Evolutionary conservation across 2,888 invertebrate species (phyloP).

Genomic region (Drosophila fungiperda): DNA sequence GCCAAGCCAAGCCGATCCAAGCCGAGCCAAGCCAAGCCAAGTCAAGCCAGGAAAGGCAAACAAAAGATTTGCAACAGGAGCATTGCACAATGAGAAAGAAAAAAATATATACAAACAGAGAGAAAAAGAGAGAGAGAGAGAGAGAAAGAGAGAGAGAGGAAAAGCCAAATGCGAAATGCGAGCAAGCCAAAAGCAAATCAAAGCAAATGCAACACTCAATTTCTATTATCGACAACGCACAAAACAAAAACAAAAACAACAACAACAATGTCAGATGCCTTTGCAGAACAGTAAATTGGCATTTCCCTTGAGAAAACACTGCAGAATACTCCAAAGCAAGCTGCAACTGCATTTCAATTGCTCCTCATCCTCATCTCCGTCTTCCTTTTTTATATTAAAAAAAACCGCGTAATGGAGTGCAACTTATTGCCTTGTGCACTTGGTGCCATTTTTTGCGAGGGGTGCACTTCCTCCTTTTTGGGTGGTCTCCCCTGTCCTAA

Average conservation of each 20-base stretch:
- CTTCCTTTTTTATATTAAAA: slow-evolving; percentile 45
- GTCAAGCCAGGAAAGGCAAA: slow-evolving; percentile 57
- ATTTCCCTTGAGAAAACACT: slow-evolving; percentile 48
- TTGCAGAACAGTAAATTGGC: slow-evolving; percentile 62
- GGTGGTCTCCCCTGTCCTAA: background rate
- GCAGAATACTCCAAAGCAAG: slow-evolving; percentile 12
- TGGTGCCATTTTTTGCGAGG: slow-evolving; percentile 11
- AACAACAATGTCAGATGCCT: slow-evolving; percentile 30
- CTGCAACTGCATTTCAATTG: background rate
- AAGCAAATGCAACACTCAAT: slow-evolving; percentile 80
- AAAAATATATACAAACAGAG: slow-evolving; percentile 21
- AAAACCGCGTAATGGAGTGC: slow-evolving; percentile 76
- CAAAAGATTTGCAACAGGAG: slow-evolving; percentile 70
- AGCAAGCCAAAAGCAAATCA: slow-evolving; percentile 66
- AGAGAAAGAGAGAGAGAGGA: slow-evolving; percentile 29
- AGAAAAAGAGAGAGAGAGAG: slow-evolving; percentile 20
- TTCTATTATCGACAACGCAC: slow-evolving; percentile 73
- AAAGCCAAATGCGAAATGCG: slow-evolving; percentile 55
- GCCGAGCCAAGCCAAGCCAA: slow-evolving; percentile 23
- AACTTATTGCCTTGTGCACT: slow-evolving; percentile 74
- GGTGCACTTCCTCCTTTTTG: background rate
- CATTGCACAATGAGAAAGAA: slow-evolving; percentile 46
- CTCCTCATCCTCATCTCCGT: background rate
- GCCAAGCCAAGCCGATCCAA: slow-evolving; percentile 44
- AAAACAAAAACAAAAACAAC: slow-evolving; percentile 11